Evolutionary conservation across 2,888 invertebrate species (phyloP).

Genomic region (Cylloceria caligata): DNA sequence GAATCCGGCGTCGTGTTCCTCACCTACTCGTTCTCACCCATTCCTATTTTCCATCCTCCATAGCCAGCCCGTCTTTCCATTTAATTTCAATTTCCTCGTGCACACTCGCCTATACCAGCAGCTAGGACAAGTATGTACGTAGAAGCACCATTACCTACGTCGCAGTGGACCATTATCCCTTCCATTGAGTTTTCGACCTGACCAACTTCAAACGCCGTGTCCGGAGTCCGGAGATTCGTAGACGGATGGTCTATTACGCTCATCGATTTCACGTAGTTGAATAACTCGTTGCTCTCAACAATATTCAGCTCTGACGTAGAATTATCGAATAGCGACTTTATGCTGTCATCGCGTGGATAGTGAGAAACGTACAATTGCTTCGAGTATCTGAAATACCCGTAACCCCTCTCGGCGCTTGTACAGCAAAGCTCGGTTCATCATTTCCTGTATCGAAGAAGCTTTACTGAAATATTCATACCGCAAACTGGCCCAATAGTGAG

Average conservation of each 20-base stretch:
- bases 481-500: neutral
- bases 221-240: constrained; percentile 38
- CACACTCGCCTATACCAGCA: neutral
- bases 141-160: constrained; percentile 11
- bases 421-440: constrained; percentile 20
- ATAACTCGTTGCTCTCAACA: neutral
- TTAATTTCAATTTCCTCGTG: constrained; percentile 41
- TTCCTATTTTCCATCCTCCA: constrained; percentile 4
- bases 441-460: constrained; percentile 29
- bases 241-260: constrained; percentile 39
- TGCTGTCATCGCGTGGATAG: neutral
- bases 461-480: constrained; percentile 37
- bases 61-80: constrained; percentile 28
- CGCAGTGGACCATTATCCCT: constrained; percentile 37
- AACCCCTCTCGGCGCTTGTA: neutral
- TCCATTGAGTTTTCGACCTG: neutral
- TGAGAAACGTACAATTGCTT: neutral
- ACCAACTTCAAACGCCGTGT: constrained; percentile 33
- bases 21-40: constrained; percentile 13
- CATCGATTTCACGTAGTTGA: constrained; percentile 20
- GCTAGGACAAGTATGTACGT: constrained; percentile 16
- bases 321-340: constrained; percentile 24
- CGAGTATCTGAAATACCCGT: neutral
- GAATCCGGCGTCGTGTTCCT: constrained; percentile 30
- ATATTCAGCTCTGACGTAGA: neutral